Percentiles rank a stretch among this genome's conserved stretches.
These are phyloP conservation scores for Neodiprion fabricii DNA, from an alignment of 1,140 invertebrate genomes.

Conservation along the genomic window DNA sequence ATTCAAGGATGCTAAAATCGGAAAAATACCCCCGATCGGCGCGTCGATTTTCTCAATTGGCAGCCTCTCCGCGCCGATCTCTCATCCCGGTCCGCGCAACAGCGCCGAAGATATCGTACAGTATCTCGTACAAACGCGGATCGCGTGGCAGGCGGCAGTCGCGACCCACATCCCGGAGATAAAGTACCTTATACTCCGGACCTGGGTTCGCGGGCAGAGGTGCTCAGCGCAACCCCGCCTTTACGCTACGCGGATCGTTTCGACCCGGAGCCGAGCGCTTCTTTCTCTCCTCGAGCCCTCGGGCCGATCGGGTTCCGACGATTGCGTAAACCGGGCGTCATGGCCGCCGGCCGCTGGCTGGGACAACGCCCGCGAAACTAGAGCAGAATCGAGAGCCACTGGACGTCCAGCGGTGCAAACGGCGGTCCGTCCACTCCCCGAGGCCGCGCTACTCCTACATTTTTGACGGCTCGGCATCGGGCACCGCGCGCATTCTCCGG, in stretches of 20 bases:
- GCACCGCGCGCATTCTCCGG: slow-evolving; percentile 35
- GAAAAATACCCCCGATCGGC: too few relatives aligned
- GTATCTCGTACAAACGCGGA: slow-evolving; percentile 13
- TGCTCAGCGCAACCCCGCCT: slow-evolving; percentile 52
- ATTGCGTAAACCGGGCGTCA: slow-evolving; percentile 1
- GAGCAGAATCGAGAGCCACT: slow-evolving; percentile 29
- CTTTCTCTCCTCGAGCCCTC: slow-evolving; percentile 32
- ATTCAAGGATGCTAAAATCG: too few relatives aligned
- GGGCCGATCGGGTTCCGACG: slow-evolving; percentile 23
- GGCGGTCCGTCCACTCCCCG: slow-evolving; percentile 44
- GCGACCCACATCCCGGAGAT: slow-evolving; percentile 55
- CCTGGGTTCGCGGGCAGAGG: slow-evolving; percentile 47
- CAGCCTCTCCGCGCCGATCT: not conserved
- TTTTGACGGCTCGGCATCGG: slow-evolving; percentile 48
- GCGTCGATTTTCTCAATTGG: not conserved
- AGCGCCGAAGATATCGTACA: slow-evolving; percentile 33
- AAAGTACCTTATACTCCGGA: slow-evolving; percentile 41
- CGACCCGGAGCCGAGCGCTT: slow-evolving; percentile 18
- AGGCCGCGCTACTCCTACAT: slow-evolving; percentile 28
- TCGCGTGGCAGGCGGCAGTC: slow-evolving; percentile 53
- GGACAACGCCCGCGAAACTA: not conserved
- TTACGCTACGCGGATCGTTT: slow-evolving; percentile 24
- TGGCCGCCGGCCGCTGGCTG: too few relatives aligned
- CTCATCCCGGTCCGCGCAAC: slow-evolving; percentile 38
- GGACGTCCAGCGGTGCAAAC: slow-evolving; percentile 17